A percentile compares a stretch with the other conserved stretches of the same genome.
Evolutionary conservation across 2,113 vertebrate genomes (phyloP).

Genomic region (Diglossa brunneiventris): DNA sequence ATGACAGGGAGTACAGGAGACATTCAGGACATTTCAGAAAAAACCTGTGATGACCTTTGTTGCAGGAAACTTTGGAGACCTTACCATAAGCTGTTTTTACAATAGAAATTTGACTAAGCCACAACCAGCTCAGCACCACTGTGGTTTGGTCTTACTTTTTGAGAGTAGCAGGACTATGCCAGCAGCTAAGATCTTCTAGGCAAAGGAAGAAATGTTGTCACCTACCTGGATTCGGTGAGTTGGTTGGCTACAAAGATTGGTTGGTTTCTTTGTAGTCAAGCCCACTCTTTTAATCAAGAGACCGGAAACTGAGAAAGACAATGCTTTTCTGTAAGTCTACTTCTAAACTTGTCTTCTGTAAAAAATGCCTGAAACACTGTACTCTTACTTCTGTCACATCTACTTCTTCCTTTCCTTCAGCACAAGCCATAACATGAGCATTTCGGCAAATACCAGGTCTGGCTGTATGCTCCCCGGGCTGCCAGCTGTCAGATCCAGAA

Average conservation of each 20-base stretch:
- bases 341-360: not conserved
- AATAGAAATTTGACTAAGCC: slow-evolving; percentile 31
- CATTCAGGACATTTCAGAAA: not conserved
- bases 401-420: not conserved
- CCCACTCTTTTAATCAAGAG: not conserved
- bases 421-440: not conserved
- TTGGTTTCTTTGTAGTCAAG: not conserved
- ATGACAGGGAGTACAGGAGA: not conserved
- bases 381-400: not conserved
- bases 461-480: not conserved
- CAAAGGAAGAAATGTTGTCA: not conserved
- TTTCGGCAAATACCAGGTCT: not conserved
- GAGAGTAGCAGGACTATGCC: not conserved
- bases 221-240: not conserved
- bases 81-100: slow-evolving; percentile 4
- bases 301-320: not conserved
- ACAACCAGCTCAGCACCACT: not conserved
- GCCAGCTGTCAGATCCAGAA: not conserved
- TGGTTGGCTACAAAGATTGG: not conserved
- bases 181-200: not conserved
- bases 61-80: not conserved
- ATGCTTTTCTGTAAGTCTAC: not conserved
- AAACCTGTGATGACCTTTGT: slow-evolving; percentile 19
- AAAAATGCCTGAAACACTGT: not conserved
- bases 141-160: not conserved